These are phyloP conservation scores for Yponomeuta sedellus DNA, from an alignment of 2,888 invertebrate genomes.

Conservation along the genomic window DNA sequence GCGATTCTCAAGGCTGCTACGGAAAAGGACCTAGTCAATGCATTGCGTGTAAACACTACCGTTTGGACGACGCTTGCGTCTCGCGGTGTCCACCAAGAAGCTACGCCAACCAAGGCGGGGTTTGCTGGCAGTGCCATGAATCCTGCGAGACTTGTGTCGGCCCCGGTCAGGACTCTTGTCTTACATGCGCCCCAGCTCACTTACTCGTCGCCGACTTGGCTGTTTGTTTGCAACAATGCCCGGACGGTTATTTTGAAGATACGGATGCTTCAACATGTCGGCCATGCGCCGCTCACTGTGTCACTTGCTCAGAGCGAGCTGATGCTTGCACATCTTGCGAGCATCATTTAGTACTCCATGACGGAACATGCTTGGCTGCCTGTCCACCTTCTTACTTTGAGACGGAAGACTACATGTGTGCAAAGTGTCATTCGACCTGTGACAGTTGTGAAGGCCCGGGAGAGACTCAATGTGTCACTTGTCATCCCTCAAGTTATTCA, in stretches of 20 bases:
- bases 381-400: slow-evolving; percentile 90
- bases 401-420: slow-evolving; percentile 91
- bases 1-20: slow-evolving; percentile 90
- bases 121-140: slow-evolving; percentile 92
- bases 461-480: slow-evolving; percentile 87
- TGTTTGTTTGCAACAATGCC: slow-evolving; percentile 91
- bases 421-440: slow-evolving; percentile 86
- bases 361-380: slow-evolving; percentile 87
- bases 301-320: slow-evolving; percentile 88
- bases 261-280: slow-evolving; percentile 85
- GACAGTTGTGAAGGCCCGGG: slow-evolving; percentile 88
- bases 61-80: slow-evolving; percentile 89
- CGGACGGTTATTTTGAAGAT: slow-evolving; percentile 92
- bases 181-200: slow-evolving; percentile 90
- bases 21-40: slow-evolving; percentile 91
- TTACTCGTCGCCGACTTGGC: slow-evolving; percentile 89
- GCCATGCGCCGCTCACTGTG: slow-evolving; percentile 91
- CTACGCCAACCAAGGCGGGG: slow-evolving; percentile 86
- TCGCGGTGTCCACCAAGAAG: slow-evolving; percentile 90
- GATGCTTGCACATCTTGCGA: slow-evolving; percentile 92
- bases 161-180: slow-evolving; percentile 89
- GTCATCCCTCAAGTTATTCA: slow-evolving; percentile 83
- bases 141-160: slow-evolving; percentile 94
- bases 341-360: slow-evolving; percentile 89
- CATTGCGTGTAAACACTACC: slow-evolving; percentile 87